Evolutionary conservation across 2,888 invertebrate genomes (phyloP).

Genomic region (Amphipyra berbera): DNA sequence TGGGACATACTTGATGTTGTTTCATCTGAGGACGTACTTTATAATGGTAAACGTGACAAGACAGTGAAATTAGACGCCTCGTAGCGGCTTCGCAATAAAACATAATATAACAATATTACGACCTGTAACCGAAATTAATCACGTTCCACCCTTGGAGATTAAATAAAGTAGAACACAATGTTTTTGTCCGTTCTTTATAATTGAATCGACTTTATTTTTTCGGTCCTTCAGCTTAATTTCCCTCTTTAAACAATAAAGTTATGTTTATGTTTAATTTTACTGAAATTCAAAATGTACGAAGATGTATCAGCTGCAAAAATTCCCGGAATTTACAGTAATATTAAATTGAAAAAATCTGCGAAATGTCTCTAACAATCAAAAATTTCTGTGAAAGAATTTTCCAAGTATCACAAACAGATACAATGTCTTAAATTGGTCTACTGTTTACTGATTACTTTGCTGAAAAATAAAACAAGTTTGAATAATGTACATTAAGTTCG

Average conservation of each 20-base stretch:
- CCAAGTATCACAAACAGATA: no score
- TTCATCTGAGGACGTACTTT: slow-evolving; percentile 22
- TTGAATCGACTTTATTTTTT: slow-evolving; percentile 4
- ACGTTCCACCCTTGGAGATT: slow-evolving; percentile 8
- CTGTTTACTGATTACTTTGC: no score
- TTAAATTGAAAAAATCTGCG: no score
- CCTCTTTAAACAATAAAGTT: slow-evolving; percentile 7
- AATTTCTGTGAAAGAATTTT: no score
- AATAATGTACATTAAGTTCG: neutral
- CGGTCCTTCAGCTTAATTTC: slow-evolving; percentile 20
- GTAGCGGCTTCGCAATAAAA: slow-evolving; percentile 17
- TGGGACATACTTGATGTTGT: slow-evolving; percentile 24
- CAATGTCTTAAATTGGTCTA: no score
- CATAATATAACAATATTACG: slow-evolving; percentile 16
- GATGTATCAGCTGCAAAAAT: neutral
- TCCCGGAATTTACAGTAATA: neutral
- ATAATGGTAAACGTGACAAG: slow-evolving; percentile 23
- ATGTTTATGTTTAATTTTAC: neutral
- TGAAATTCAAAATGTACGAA: slow-evolving; percentile 11
- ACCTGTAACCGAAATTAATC: slow-evolving; percentile 17
- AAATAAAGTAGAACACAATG: slow-evolving; percentile 10
- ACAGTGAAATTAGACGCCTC: slow-evolving; percentile 15
- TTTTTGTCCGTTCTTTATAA: slow-evolving; percentile 7
- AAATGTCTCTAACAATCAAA: no score
- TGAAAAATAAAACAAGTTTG: no score